These are phyloP conservation scores for Lepisosteus osseus DNA, from an alignment of 2,113 vertebrate species.

Conservation along the genomic window DNA sequence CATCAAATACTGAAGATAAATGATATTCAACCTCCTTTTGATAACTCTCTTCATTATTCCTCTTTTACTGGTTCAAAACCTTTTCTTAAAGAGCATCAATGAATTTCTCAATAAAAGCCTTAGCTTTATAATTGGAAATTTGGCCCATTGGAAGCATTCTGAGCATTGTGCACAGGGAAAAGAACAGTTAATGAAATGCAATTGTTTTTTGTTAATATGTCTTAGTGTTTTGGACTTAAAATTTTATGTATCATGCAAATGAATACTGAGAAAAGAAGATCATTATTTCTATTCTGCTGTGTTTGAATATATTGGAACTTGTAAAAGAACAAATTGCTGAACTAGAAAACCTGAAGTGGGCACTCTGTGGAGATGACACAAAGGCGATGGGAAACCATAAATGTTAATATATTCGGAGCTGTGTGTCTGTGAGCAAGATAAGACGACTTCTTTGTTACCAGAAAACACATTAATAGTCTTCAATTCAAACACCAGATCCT, in stretches of 20 bases:
- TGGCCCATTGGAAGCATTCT: too few relatives aligned
- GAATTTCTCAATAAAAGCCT: too few relatives aligned
- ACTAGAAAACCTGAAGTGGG: constrained; percentile 29
- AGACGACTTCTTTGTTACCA: constrained; percentile 45
- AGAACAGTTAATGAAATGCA: not conserved
- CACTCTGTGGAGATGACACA: constrained; percentile 40
- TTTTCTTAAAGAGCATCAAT: too few relatives aligned
- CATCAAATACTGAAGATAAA: too few relatives aligned
- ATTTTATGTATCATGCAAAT: constrained; percentile 45
- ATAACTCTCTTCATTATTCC: not conserved
- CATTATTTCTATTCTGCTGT: constrained; percentile 47
- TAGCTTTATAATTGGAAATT: too few relatives aligned
- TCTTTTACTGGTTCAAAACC: not conserved
- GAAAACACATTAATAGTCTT: constrained; percentile 48
- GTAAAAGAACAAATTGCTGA: constrained; percentile 43
- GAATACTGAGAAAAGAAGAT: constrained; percentile 37
- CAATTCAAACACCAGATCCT: constrained; percentile 35
- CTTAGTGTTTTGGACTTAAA: not conserved
- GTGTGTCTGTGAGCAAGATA: constrained; percentile 38
- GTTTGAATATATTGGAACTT: constrained; percentile 36
- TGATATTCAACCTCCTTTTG: too few relatives aligned
- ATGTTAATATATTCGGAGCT: constrained; percentile 64
- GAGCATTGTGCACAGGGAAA: too few relatives aligned
- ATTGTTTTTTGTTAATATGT: not conserved
- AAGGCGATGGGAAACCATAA: constrained; percentile 38